Evolutionary conservation across 2,797 vertebrate genomes (phyloP).

Genomic region (Platyrinchus mystaceus): DNA sequence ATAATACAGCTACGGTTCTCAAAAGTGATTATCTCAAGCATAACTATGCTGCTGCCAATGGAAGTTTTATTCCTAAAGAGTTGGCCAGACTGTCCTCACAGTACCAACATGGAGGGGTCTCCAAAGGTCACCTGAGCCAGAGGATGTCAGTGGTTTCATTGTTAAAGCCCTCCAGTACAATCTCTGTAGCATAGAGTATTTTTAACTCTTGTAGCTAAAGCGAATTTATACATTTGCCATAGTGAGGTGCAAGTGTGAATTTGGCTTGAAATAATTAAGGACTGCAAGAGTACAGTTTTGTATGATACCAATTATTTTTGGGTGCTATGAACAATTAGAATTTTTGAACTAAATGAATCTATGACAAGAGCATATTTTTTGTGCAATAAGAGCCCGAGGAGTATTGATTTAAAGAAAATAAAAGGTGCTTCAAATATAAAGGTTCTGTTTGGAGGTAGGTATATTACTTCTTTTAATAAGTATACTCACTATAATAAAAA

Average conservation of each 20-base stretch:
- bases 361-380: background rate
- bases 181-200: accelerated
- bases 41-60: background rate
- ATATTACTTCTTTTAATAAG: background rate
- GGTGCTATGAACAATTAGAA: background rate
- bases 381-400: background rate
- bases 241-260: background rate
- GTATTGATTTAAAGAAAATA: background rate
- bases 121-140: background rate
- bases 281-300: background rate
- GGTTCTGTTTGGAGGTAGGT: background rate
- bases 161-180: background rate
- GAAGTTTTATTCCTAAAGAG: background rate
- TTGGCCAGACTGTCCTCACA: accelerated
- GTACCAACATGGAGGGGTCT: background rate
- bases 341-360: background rate
- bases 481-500: background rate
- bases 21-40: accelerated
- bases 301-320: background rate
- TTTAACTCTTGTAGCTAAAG: background rate
- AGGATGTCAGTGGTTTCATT: accelerated
- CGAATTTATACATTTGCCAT: background rate
- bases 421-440: accelerated
- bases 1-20: background rate
- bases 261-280: background rate